phyloP scores from a whole-genome alignment of 2,888 invertebrate genomes.

The Cheilosia vernalis region DNA sequence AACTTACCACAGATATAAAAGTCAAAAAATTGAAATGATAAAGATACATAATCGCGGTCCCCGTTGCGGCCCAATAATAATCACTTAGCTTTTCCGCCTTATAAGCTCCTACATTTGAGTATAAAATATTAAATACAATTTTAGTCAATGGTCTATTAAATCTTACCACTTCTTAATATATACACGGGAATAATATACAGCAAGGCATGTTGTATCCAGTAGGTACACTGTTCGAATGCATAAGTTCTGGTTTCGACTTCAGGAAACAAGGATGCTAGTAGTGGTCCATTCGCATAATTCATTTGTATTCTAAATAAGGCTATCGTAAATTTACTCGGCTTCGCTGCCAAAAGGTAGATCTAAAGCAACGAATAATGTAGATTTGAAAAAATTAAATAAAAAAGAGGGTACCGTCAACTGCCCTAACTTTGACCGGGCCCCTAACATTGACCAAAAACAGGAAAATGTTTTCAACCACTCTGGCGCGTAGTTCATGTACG shows the following conservation, averaged over 20 bases:
- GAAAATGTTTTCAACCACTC: too few relatives aligned
- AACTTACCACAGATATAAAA: constrained; percentile 85
- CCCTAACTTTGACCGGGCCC: too few relatives aligned
- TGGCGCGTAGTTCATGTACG: too few relatives aligned
- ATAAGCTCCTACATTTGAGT: constrained; percentile 89
- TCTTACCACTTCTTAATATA: constrained; percentile 92
- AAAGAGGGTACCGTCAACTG: too few relatives aligned
- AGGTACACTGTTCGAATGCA: constrained; percentile 95
- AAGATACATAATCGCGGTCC: constrained; percentile 90
- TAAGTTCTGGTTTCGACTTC: constrained; percentile 96
- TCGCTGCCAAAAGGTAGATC: constrained; percentile 95
- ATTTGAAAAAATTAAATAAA: neutral
- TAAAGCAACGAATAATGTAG: constrained; percentile 83
- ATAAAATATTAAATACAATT: neutral
- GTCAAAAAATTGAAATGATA: constrained; percentile 93
- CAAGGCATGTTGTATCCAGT: constrained; percentile 97
- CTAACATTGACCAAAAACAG: too few relatives aligned
- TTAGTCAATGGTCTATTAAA: neutral
- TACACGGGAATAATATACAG: constrained; percentile 98
- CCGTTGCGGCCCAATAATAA: constrained; percentile 91
- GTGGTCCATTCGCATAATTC: constrained; percentile 96
- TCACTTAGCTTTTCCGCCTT: constrained; percentile 90
- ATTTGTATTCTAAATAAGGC: constrained; percentile 95
- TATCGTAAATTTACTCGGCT: constrained; percentile 92
- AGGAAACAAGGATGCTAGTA: constrained; percentile 96